phyloP scores from a whole-genome alignment of 1,140 invertebrate species.

The Odontomachus brunneus region DNA sequence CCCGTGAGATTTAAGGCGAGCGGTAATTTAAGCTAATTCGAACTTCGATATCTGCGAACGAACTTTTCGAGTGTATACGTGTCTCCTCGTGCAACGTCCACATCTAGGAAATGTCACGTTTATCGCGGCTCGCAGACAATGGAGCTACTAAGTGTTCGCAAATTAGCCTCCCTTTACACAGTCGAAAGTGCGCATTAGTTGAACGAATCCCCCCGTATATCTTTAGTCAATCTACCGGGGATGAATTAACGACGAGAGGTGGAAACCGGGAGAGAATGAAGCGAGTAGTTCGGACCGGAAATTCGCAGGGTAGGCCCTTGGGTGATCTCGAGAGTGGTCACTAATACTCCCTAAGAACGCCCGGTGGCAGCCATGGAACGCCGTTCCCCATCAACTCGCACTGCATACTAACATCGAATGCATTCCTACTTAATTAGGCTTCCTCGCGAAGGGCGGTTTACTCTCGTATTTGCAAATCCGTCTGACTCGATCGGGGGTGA shows the following conservation, averaged over 20 bases:
- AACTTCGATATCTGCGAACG: constrained; percentile 27
- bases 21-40: constrained; percentile 37
- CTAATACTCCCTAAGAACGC: constrained; percentile 83
- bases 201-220: constrained; percentile 74
- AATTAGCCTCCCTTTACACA: constrained; percentile 66
- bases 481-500: constrained; percentile 13
- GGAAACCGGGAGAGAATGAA: constrained; percentile 70
- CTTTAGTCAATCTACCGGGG: constrained; percentile 72
- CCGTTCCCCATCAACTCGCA: constrained; percentile 73
- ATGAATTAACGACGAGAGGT: constrained; percentile 74
- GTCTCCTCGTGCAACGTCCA: constrained; percentile 20
- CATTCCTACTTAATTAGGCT: constrained; percentile 82
- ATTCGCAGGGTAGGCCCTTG: constrained; percentile 79
- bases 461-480: constrained; percentile 77
- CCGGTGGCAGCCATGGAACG: constrained; percentile 78
- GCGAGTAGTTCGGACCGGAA: constrained; percentile 72
- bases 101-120: constrained; percentile 45
- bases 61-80: constrained; percentile 20
- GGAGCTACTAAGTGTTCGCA: constrained; percentile 40
- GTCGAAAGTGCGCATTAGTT: constrained; percentile 70
- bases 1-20: background rate
- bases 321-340: constrained; percentile 83
- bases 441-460: constrained; percentile 74
- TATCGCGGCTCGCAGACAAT: constrained; percentile 41
- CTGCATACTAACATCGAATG: constrained; percentile 78